Conservation (phyloP, 1,140 invertebrate genomes). For the Drosophila sulfurigaster region DNA sequence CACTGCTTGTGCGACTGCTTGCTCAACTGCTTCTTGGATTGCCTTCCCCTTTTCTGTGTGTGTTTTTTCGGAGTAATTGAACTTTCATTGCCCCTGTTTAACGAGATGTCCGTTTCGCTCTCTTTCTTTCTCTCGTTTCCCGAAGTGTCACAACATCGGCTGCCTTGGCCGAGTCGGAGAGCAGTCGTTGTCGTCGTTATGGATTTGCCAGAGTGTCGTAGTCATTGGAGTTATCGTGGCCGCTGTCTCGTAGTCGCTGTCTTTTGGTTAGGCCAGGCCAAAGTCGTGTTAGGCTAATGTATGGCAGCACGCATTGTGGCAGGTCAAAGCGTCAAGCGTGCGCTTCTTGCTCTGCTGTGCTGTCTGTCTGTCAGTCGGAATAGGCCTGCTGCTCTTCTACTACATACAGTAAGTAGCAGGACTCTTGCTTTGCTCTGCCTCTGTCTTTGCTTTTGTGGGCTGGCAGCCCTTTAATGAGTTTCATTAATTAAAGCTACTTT, state of each 20-base stretch:
- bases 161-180: slow-evolving; percentile 39
- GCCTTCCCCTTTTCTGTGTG: background rate
- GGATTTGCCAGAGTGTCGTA: slow-evolving; percentile 18
- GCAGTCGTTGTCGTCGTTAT: slow-evolving; percentile 37
- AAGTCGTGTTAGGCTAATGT: slow-evolving; percentile 65
- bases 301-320: slow-evolving; percentile 73
- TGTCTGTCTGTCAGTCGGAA: background rate
- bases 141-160: slow-evolving; percentile 47
- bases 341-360: slow-evolving; percentile 45
- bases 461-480: slow-evolving; percentile 77
- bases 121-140: slow-evolving; percentile 14
- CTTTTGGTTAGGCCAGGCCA: slow-evolving; percentile 2
- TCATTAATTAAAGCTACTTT: slow-evolving; percentile 83
- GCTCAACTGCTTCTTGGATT: background rate
- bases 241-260: background rate
- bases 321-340: slow-evolving; percentile 75
- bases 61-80: slow-evolving; percentile 8
- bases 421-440: background rate
- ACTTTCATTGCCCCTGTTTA: slow-evolving; percentile 13
- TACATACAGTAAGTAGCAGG: background rate
- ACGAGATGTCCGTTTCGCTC: background rate
- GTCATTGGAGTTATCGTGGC: background rate
- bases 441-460: slow-evolving; percentile 18
- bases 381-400: slow-evolving; percentile 20
- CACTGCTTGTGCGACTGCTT: slow-evolving; percentile 1